phyloP scores from a whole-genome alignment of 2,888 invertebrate species.

The Brachynemurus nebulosus region DNA sequence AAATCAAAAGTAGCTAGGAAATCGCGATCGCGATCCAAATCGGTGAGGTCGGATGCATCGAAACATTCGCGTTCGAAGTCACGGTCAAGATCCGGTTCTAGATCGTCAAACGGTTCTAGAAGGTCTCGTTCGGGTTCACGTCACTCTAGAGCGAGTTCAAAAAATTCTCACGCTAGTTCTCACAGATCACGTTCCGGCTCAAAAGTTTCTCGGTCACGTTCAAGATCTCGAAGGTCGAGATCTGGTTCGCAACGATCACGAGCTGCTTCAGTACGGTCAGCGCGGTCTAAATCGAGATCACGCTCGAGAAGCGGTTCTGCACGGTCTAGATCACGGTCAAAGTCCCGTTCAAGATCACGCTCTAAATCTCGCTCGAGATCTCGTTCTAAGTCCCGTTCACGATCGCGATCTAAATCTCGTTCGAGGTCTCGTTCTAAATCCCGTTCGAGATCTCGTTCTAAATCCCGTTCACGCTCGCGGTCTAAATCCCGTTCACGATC shows the following conservation, averaged over 20 bases:
- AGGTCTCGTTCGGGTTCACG: slow-evolving; percentile 20
- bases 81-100: slow-evolving; percentile 26
- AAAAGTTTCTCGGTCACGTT: slow-evolving; percentile 13
- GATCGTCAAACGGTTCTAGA: slow-evolving; percentile 24
- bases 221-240: slow-evolving; percentile 10
- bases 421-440: slow-evolving; percentile 21
- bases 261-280: slow-evolving; percentile 20
- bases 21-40: slow-evolving; percentile 21
- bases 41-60: slow-evolving; percentile 21
- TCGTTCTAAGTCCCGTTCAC: slow-evolving; percentile 15
- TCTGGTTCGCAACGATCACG: slow-evolving; percentile 19
- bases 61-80: slow-evolving; percentile 11
- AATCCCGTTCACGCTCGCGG: slow-evolving; percentile 22
- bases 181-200: slow-evolving; percentile 21
- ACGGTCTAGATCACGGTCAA: slow-evolving; percentile 22
- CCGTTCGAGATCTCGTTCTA: slow-evolving; percentile 24
- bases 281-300: slow-evolving; percentile 18
- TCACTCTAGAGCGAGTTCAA: slow-evolving; percentile 22
- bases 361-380: slow-evolving; percentile 22
- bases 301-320: slow-evolving; percentile 20
- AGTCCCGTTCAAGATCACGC: slow-evolving; percentile 25
- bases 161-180: slow-evolving; percentile 22
- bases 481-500: slow-evolving; percentile 27
- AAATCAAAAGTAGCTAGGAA: slow-evolving; percentile 9
- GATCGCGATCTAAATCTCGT: slow-evolving; percentile 19